Base-by-base conservation (phyloP, 2,888 invertebrate genomes). In the Drymonia ruficornis region DNA sequence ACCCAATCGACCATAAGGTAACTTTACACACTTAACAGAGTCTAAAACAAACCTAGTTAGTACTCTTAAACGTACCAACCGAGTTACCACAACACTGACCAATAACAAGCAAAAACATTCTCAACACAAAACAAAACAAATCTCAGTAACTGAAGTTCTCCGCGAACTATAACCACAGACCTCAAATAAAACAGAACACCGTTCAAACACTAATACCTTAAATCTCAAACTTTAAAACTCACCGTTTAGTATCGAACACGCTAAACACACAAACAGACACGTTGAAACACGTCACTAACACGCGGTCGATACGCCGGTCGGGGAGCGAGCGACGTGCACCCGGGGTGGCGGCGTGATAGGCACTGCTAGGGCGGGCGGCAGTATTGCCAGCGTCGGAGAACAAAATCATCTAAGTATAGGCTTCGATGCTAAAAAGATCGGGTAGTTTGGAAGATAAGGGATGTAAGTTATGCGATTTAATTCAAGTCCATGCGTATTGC, bases 301-400 rank as follows among this genome's bases (percentile, higher is more conserved):
- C 83, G 83, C 81, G 83, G 78, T 77, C 78, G 78, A 78, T 78
- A 75, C 54, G 68, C 56, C 58, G 62, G 58, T 54, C 55, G 62
- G 58, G 18, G 63, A 66, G 63, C 56, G 60, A 18, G n/a, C 31
- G 72, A 76, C 89, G 88, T 84, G 85, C 84, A 80, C 63, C 72
- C 80, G 59, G 64, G 66, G 67, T 81, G 79, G 72, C 79, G 76
- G 63, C 78, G 71, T 61, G 65, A 56, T 66, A 70, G 70, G 62
- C 55, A 87, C 87, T 87, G 86, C 72, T 73, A 74, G 82, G 80
- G 83, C 82, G 85, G 79, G 82, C 80, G 80, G 81, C 53, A 23
- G 59, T 66, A 67, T 72, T 70, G 76, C 75, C 65, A 71, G 70
- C 57, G 65, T 50, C 56, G 47, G 51, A 56, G 59, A 63, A 66